phyloP scores from a whole-genome alignment of 2,888 invertebrate species.

The Drosophila silvestris region DNA sequence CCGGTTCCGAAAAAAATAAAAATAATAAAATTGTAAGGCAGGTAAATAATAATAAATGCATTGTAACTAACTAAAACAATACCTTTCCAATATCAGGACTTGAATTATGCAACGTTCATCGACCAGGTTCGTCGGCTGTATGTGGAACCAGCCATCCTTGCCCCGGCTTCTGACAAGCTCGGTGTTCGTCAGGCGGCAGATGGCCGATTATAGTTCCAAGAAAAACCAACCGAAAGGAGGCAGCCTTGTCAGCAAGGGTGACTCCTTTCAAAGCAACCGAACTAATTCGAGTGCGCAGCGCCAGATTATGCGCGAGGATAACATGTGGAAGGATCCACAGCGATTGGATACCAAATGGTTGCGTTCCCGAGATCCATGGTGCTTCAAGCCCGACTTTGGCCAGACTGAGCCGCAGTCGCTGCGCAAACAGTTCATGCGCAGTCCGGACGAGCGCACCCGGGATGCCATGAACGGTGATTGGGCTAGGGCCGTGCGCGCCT shows the following conservation, averaged over 20 bases:
- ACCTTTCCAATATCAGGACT: background rate
- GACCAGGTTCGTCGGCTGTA: conserved; percentile 8
- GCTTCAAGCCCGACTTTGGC: conserved; percentile 55
- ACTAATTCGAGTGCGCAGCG: background rate
- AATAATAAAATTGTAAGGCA: background rate
- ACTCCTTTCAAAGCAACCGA: too few species aligned
- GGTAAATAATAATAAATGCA: conserved; percentile 5
- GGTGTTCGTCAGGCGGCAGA: background rate
- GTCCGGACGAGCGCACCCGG: conserved; percentile 56
- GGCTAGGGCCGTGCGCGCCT: conserved; percentile 30
- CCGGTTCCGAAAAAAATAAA: background rate
- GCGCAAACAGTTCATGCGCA: conserved; percentile 58
- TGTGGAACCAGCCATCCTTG: conserved; percentile 13
- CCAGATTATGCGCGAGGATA: conserved; percentile 46
- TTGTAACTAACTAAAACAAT: background rate
- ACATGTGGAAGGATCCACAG: conserved; percentile 47
- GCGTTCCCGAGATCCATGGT: conserved; percentile 29
- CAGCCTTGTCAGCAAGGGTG: background rate
- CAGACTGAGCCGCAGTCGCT: conserved; percentile 48
- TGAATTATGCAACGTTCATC: conserved; percentile 44
- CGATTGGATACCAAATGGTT: conserved; percentile 50
- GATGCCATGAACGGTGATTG: conserved; percentile 45
- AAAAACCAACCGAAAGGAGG: background rate
- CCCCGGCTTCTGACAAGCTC: background rate
- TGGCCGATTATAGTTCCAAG: background rate